Conservation (phyloP, 1,140 invertebrate genomes). For the Thrips palmi region DNA sequence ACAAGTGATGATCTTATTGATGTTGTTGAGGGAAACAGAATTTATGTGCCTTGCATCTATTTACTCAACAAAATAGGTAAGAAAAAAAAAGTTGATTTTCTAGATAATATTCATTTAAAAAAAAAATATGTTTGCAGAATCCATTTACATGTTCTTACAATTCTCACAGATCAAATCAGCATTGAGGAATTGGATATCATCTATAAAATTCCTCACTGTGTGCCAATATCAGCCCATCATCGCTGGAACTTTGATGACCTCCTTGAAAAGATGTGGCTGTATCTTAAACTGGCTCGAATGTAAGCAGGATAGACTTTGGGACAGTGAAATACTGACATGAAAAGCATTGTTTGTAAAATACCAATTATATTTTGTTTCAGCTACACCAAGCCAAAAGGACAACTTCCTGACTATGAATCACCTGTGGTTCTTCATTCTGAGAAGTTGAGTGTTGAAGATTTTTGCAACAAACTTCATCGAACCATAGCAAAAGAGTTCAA, state of each 20-base stretch:
- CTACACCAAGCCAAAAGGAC: conserved; percentile 67
- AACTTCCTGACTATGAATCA: conserved; percentile 91
- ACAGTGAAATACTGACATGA: conserved; percentile 2
- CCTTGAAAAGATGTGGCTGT: conserved; percentile 98
- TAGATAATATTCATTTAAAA: too few species aligned
- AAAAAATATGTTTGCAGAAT: conserved; percentile 5
- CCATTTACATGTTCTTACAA: conserved; percentile 14
- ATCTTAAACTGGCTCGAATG: conserved; percentile 88
- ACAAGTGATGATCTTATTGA: conserved; percentile 97
- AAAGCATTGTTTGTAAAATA: background rate
- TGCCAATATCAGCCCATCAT: conserved; percentile 98
- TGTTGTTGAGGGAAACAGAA: conserved; percentile 94
- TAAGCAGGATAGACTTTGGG: conserved; percentile 28
- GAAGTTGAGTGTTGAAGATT: conserved; percentile 81
- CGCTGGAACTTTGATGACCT: conserved; percentile 99
- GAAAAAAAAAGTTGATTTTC: conserved; percentile 6
- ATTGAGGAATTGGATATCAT: conserved; percentile 96
- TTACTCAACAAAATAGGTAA: conserved; percentile 94
- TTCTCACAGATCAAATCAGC: conserved; percentile 67
- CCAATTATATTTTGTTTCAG: conserved; percentile 27
- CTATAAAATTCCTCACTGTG: conserved; percentile 97
- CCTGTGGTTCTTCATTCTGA: conserved; percentile 90
- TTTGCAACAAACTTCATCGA: conserved; percentile 97
- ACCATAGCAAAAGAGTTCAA: conserved; percentile 98
- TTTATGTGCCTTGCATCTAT: conserved; percentile 97